Base-by-base conservation (phyloP, 2,888 invertebrate genomes). In the Malacosoma neustria region DNA sequence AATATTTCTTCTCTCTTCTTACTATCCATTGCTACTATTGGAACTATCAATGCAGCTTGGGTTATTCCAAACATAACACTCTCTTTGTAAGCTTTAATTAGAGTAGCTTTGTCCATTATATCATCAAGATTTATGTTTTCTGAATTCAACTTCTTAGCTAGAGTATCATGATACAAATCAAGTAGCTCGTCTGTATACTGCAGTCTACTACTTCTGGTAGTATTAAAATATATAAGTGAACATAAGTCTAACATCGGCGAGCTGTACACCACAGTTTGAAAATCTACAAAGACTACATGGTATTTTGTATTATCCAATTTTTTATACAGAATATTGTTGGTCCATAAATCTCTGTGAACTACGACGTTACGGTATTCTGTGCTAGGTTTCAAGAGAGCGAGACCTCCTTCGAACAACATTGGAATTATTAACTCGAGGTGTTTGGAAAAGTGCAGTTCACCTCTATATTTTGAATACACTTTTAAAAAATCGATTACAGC, bases 181-280 rank as follows among this genome's bases (percentile, higher is more conserved):
- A 91, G 49, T 29, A 91, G 63, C 29, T 72, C 58, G 4, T 56
- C 42, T 0, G 86, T 71, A 53, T 88, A 64, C n/a, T 51, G 41
- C 29, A 75, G 57, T 41, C 90, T 67, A 34, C 86, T 75, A 14
- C 61, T 46, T 33, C 65, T 68, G 1, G 72, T 69, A 1, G 88
- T 81, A 49, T 88, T 89, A n/a, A 90, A 72, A 54, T 87, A 87
- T 29, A 91, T 55, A 7, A 88, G 48, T 2, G 88, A 80, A 9
- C 88, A 72, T 7, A 91, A 54, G 51, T 93, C 93, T 35, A 91
- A 72, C 50, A 89, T 87, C 0, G 92, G 90, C 1, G 91, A 89
- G 3, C 86, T 79, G 53, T 93, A 93, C 7, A 92, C 65, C 0
- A 89, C 81, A 33, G 92, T 76, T 62, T 93, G 93, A 54, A 88